phyloP scores from a whole-genome alignment of 1,140 invertebrate genomes.

The Antheraea pernyi region DNA sequence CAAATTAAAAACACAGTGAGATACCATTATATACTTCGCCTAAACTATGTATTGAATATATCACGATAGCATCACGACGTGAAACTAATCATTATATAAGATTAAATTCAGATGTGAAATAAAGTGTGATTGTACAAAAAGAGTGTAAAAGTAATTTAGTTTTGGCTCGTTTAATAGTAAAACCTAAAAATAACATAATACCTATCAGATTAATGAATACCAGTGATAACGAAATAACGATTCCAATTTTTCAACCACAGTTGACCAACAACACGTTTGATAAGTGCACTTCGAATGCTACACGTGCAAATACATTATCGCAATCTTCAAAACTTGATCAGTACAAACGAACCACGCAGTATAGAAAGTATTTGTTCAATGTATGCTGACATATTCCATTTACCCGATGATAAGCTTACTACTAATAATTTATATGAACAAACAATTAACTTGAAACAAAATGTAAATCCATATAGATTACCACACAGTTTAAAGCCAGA shows the following conservation, averaged over 20 bases:
- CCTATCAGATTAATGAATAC: too few relatives aligned
- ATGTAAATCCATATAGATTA: conserved; percentile 33
- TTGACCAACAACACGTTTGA: conserved; percentile 11
- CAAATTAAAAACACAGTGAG: neutral
- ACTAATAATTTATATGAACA: conserved; percentile 38
- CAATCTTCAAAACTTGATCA: conserved; percentile 30
- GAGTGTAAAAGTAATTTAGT: conserved; percentile 9
- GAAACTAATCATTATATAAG: conserved; percentile 18
- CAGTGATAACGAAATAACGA: neutral
- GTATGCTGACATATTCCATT: conserved; percentile 40
- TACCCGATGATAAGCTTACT: conserved; percentile 34
- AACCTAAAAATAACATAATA: too few relatives aligned
- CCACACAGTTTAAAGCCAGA: conserved; percentile 30
- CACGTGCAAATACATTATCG: conserved; percentile 9
- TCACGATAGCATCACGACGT: conserved; percentile 3
- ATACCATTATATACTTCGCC: too few relatives aligned
- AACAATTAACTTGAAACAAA: conserved; percentile 30
- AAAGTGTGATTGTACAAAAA: conserved; percentile 1
- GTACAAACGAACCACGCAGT: conserved; percentile 31
- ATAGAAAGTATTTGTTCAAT: conserved; percentile 39
- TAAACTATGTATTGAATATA: too few relatives aligned
- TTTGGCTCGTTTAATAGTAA: conserved; percentile 12
- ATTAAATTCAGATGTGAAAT: conserved; percentile 12
- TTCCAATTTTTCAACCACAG: conserved; percentile 12
- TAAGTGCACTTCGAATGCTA: conserved; percentile 11